Percentiles rank a stretch among this genome's conserved stretches.
Conservation (phyloP, 2,797 vertebrate species). For the Hafferia zeledoni region DNA sequence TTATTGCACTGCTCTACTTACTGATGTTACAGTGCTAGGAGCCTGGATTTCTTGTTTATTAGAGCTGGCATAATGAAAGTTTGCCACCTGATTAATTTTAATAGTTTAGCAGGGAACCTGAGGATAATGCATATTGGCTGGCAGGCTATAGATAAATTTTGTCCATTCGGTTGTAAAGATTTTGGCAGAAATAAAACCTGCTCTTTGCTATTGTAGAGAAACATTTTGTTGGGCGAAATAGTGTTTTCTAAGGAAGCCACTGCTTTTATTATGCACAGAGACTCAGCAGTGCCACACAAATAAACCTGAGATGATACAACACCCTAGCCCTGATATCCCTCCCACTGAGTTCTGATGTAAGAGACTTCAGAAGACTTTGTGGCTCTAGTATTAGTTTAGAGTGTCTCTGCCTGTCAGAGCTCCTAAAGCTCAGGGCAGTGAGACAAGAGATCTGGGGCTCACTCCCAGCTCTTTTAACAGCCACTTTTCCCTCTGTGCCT, state of each 20-base stretch:
- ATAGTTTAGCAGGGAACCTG: slow-evolving; percentile 71
- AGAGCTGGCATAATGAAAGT: slow-evolving; percentile 69
- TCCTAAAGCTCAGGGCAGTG: background rate
- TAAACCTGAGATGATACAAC: background rate
- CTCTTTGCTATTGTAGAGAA: slow-evolving; percentile 28
- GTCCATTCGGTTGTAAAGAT: slow-evolving; percentile 57
- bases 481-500: background rate
- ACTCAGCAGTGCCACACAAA: background rate
- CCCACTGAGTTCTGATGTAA: background rate
- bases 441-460: background rate
- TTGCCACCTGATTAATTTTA: slow-evolving; percentile 81
- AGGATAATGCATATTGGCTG: slow-evolving; percentile 66
- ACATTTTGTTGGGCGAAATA: background rate
- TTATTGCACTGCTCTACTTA: slow-evolving; percentile 57
- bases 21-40: slow-evolving; percentile 50
- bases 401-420: background rate
- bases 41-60: slow-evolving; percentile 72
- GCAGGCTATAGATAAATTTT: slow-evolving; percentile 68
- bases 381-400: background rate
- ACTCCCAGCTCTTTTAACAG: background rate
- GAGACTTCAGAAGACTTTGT: background rate
- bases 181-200: slow-evolving; percentile 69
- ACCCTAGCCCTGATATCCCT: background rate
- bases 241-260: background rate
- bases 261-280: background rate